phyloP scores from a whole-genome alignment of 2,888 invertebrate species.

The Pollenia angustigena region DNA sequence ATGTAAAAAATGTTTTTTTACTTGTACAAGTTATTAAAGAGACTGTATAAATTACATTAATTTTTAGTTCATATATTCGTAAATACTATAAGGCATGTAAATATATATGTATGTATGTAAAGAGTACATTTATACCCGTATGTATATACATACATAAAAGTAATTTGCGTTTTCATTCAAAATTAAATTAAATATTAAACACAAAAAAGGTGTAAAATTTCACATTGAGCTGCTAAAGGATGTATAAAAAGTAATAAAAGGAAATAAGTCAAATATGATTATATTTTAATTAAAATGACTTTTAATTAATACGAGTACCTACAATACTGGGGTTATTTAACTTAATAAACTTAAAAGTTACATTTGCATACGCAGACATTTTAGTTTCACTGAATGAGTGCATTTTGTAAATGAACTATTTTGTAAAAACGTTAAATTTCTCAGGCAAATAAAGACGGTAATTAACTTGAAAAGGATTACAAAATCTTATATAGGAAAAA shows the following conservation, averaged over 20 bases:
- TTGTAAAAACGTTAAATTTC: background rate
- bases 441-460: background rate
- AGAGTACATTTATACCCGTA: too few species aligned
- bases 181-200: conserved; percentile 28
- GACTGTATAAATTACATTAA: conserved; percentile 13
- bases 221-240: conserved; percentile 38
- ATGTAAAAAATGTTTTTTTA: conserved; percentile 14
- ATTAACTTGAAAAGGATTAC: too few species aligned
- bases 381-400: background rate
- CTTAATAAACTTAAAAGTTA: background rate
- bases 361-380: background rate
- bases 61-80: background rate
- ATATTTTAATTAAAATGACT: background rate
- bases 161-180: conserved; percentile 3
- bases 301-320: background rate
- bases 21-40: background rate
- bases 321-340: background rate
- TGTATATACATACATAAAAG: background rate
- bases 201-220: conserved; percentile 34
- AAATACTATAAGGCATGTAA: background rate
- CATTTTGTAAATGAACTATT: background rate
- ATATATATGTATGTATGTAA: background rate
- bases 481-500: too few species aligned
- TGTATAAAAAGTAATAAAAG: conserved; percentile 22
- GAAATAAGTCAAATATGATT: conserved; percentile 17